Evolutionary conservation across 2,888 invertebrate species (phyloP).

Genomic region (Agriotes lineatus): DNA sequence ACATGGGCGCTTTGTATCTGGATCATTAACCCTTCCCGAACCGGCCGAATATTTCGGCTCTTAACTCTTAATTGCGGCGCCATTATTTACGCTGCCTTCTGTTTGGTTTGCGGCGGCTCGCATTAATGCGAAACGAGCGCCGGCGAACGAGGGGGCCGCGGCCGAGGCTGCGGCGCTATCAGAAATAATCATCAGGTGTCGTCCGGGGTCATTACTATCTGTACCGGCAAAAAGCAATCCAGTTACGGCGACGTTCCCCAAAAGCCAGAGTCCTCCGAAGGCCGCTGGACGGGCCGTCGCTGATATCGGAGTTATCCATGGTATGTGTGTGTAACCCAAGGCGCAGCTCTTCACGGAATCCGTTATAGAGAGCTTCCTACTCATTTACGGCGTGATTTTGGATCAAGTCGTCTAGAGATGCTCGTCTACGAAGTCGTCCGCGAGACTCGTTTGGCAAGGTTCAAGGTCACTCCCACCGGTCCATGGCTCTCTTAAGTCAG

Average conservation of each 20-base stretch:
- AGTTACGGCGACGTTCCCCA: constrained; percentile 9
- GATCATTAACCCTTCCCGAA: constrained; percentile 28
- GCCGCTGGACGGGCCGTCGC: constrained; percentile 22
- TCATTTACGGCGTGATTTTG: constrained; percentile 37
- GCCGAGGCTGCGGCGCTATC: background rate
- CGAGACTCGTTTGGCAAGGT: constrained; percentile 44
- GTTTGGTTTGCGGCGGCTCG: constrained; percentile 11
- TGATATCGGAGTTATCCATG: constrained; percentile 35
- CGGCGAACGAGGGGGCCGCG: background rate
- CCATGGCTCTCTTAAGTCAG: constrained; percentile 12
- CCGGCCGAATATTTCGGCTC: constrained; percentile 17
- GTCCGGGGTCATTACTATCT: background rate
- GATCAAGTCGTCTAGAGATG: constrained; percentile 43
- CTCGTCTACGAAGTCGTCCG: constrained; percentile 42
- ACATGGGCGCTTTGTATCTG: constrained; percentile 28
- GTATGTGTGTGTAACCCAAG: constrained; percentile 35
- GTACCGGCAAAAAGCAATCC: background rate
- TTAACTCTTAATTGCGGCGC: constrained; percentile 15
- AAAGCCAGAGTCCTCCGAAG: constrained; percentile 12
- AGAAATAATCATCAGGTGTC: background rate
- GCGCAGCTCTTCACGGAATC: constrained; percentile 35
- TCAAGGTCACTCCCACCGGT: constrained; percentile 39
- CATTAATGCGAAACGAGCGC: background rate
- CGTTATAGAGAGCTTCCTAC: constrained; percentile 43
- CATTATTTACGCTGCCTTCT: constrained; percentile 13